Evolutionary conservation across 2,888 invertebrate genomes (phyloP).

Genomic region (Ennomos fuscantarius): DNA sequence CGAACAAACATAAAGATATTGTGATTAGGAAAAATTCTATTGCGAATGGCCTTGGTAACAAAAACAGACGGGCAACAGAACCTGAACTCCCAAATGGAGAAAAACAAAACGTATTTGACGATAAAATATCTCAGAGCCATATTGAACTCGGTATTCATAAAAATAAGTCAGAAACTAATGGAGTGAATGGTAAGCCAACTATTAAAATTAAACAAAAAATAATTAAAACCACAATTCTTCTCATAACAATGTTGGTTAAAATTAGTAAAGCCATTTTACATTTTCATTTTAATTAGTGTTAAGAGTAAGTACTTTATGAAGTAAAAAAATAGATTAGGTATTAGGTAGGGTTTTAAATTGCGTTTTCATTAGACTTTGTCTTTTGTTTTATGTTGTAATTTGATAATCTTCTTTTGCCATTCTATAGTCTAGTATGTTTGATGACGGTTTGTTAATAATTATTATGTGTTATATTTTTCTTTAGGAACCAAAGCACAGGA

Average conservation of each 20-base stretch:
- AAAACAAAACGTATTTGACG: constrained; percentile 37
- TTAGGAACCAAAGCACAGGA: constrained; percentile 43
- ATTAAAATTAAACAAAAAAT: constrained; percentile 1
- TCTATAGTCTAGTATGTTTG: too few species aligned
- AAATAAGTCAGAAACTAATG: constrained; percentile 49
- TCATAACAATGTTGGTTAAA: too few species aligned
- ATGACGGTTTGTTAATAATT: too few species aligned
- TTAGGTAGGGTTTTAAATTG: too few species aligned
- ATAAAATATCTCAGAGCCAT: constrained; percentile 53
- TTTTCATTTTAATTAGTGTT: too few species aligned
- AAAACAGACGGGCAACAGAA: constrained; percentile 44
- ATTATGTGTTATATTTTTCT: background rate
- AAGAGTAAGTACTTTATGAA: too few species aligned
- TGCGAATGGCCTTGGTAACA: constrained; percentile 49
- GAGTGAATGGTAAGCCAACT: constrained; percentile 51
- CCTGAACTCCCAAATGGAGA: constrained; percentile 44
- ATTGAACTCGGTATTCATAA: constrained; percentile 53
- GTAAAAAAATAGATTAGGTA: too few species aligned
- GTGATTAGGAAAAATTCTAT: constrained; percentile 59
- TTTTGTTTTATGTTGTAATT: too few species aligned
- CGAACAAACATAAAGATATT: constrained; percentile 61
- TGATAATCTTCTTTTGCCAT: too few species aligned
- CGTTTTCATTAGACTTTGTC: too few species aligned
- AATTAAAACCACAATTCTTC: too few species aligned
- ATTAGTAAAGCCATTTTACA: too few species aligned